These are phyloP conservation scores for Astreopora myriophthalma DNA, from an alignment of 64 coral and sea anemone species.

Conservation along the genomic window DNA sequence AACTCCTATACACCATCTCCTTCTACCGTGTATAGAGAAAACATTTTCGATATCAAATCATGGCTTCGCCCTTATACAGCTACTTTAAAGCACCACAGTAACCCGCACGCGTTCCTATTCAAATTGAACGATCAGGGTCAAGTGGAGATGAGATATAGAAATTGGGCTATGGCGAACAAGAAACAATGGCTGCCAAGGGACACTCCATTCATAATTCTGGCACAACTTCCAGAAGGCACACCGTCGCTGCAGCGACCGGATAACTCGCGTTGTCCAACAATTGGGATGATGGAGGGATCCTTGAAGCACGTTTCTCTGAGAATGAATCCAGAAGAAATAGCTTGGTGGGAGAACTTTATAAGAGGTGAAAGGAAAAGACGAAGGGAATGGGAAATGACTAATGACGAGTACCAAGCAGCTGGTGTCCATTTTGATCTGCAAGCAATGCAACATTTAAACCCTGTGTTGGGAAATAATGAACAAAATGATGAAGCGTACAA, in stretches of 20 bases:
- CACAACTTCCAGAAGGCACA: background rate
- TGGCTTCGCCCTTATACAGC: background rate
- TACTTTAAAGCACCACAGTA: conserved; percentile 33
- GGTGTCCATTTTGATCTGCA: background rate
- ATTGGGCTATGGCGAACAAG: conserved; percentile 32
- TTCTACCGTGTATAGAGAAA: background rate
- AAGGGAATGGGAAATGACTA: conserved; percentile 18
- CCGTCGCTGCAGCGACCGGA: background rate
- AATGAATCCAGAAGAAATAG: background rate
- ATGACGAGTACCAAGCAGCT: conserved; percentile 5
- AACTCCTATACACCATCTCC: conserved; percentile 40
- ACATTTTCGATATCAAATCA: conserved; percentile 29
- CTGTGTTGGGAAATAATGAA: background rate
- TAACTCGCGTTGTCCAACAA: background rate
- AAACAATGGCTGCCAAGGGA: conserved; percentile 53
- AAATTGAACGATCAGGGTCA: conserved; percentile 46
- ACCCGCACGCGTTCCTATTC: conserved; percentile 34
- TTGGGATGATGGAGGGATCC: background rate
- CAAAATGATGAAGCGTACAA: background rate
- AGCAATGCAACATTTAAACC: background rate
- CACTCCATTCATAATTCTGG: conserved; percentile 13
- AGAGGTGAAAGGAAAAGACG: background rate
- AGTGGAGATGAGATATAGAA: conserved; percentile 64
- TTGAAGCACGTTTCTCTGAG: background rate
- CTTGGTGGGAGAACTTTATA: conserved; percentile 33